A percentile compares a stretch with the other conserved stretches of the same genome.
These are phyloP conservation scores for Ceraclea dissimilis DNA, from an alignment of 2,888 invertebrate species.

Conservation along the genomic window DNA sequence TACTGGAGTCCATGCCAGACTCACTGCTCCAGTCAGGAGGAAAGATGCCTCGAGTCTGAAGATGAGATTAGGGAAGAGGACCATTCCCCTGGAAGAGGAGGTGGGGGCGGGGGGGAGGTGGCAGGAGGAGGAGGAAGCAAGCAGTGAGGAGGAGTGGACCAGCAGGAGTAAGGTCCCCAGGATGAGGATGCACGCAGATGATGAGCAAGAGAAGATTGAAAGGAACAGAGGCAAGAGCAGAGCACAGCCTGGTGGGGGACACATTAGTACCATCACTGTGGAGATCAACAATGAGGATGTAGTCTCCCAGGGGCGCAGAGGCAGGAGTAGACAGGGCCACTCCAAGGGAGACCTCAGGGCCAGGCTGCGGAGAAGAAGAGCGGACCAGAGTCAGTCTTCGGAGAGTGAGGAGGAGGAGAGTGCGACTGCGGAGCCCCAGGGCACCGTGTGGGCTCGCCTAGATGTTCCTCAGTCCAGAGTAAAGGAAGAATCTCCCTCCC, in stretches of 20 bases:
- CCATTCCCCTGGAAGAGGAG: too few species aligned
- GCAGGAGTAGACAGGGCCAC: not conserved
- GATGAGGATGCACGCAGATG: slow-evolving; percentile 87
- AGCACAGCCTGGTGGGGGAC: not conserved
- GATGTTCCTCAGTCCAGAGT: slow-evolving; percentile 32
- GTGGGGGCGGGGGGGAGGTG: too few species aligned
- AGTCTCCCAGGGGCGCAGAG: not conserved
- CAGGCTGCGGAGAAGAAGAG: slow-evolving; percentile 17
- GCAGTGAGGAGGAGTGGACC: slow-evolving; percentile 49
- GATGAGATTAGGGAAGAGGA: slow-evolving; percentile 25
- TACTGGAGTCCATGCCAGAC: not conserved
- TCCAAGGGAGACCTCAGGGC: slow-evolving; percentile 8
- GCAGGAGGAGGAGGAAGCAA: slow-evolving; percentile 31
- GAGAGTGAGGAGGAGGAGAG: slow-evolving; percentile 26
- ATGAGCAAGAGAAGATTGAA: slow-evolving; percentile 60
- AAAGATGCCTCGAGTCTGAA: slow-evolving; percentile 15
- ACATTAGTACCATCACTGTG: slow-evolving; percentile 14
- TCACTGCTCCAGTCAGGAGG: slow-evolving; percentile 3
- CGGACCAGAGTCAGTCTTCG: slow-evolving; percentile 23
- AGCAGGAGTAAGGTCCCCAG: slow-evolving; percentile 58
- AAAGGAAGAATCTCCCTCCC: slow-evolving; percentile 24
- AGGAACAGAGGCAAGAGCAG: slow-evolving; percentile 17
- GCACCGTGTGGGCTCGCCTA: slow-evolving; percentile 52
- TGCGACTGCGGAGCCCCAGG: slow-evolving; percentile 35
- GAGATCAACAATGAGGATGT: slow-evolving; percentile 19